Conservation (phyloP, 1,140 invertebrate species). For the Drosophila nannoptera region DNA sequence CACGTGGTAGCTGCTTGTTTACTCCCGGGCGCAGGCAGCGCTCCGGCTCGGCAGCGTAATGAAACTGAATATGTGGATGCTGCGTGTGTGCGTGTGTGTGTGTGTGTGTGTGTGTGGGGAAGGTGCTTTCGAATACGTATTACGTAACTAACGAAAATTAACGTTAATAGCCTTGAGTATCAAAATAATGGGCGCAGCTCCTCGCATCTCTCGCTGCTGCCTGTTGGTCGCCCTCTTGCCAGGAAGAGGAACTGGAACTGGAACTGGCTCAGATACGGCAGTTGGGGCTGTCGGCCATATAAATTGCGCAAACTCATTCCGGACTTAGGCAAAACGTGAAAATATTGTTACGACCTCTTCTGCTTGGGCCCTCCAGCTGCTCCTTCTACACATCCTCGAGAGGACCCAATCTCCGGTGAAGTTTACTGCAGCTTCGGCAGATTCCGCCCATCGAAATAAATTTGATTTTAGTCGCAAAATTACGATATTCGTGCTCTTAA, state of each 20-base stretch:
- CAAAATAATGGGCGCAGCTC: constrained; percentile 67
- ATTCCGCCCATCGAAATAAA: constrained; percentile 65
- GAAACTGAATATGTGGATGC: constrained; percentile 52
- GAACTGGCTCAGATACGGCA: constrained; percentile 5
- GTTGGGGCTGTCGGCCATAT: constrained; percentile 40
- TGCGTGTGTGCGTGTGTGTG: constrained; percentile 5
- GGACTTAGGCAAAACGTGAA: constrained; percentile 76
- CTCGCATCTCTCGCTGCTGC: constrained; percentile 21
- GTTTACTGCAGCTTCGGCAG: constrained; percentile 32
- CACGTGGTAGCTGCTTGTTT: constrained; percentile 64
- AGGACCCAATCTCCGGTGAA: not conserved
- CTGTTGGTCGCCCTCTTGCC: constrained; percentile 44
- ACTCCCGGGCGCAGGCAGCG: constrained; percentile 43
- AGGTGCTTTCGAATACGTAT: constrained; percentile 75
- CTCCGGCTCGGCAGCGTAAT: constrained; percentile 49
- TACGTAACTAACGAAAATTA: constrained; percentile 78
- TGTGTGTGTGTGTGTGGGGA: constrained; percentile 45
- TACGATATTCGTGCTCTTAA: constrained; percentile 62
- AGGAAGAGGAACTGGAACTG: constrained; percentile 10
- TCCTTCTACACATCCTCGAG: not conserved
- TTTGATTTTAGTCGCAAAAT: constrained; percentile 69
- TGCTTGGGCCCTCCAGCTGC: constrained; percentile 23
- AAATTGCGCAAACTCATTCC: constrained; percentile 76
- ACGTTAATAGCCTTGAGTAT: constrained; percentile 75
- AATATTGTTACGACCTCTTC: constrained; percentile 74